Conservation (phyloP, 2,888 invertebrate genomes). For the Leptarthrus brevirostris region DNA sequence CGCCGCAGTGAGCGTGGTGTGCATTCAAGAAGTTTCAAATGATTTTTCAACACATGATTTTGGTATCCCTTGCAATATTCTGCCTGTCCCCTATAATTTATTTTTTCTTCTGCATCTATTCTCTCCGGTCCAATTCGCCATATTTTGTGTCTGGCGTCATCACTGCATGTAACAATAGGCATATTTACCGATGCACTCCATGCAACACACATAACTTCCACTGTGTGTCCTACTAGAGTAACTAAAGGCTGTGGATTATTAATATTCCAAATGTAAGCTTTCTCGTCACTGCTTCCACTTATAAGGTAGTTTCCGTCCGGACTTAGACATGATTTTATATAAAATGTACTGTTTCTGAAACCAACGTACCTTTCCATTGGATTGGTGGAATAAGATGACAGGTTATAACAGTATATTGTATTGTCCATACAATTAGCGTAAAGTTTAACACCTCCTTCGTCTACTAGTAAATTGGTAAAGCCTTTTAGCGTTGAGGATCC, state of each 20-base stretch:
- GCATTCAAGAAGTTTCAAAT: conserved; percentile 55
- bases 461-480: conserved; percentile 81
- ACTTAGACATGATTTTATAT: conserved; percentile 85
- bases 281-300: conserved; percentile 89
- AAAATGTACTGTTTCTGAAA: conserved; percentile 83
- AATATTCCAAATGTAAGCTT: conserved; percentile 88
- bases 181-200: conserved; percentile 75
- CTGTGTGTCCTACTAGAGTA: conserved; percentile 79
- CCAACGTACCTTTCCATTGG: conserved; percentile 78
- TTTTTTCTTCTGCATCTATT: conserved; percentile 63
- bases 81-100: conserved; percentile 68
- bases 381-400: conserved; percentile 74
- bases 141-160: conserved; percentile 82
- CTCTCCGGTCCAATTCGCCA: conserved; percentile 76
- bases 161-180: conserved; percentile 83
- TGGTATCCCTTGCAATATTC: conserved; percentile 65
- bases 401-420: conserved; percentile 86
- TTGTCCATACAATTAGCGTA: conserved; percentile 91
- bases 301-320: conserved; percentile 83
- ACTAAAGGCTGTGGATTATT: conserved; percentile 75
- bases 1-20: conserved; percentile 70
- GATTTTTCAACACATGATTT: conserved; percentile 34
- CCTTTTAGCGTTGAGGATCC: conserved; percentile 78
- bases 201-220: conserved; percentile 89
- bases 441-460: conserved; percentile 75